Conservation (phyloP, 2,888 invertebrate genomes). For the Brenthis hecate region DNA sequence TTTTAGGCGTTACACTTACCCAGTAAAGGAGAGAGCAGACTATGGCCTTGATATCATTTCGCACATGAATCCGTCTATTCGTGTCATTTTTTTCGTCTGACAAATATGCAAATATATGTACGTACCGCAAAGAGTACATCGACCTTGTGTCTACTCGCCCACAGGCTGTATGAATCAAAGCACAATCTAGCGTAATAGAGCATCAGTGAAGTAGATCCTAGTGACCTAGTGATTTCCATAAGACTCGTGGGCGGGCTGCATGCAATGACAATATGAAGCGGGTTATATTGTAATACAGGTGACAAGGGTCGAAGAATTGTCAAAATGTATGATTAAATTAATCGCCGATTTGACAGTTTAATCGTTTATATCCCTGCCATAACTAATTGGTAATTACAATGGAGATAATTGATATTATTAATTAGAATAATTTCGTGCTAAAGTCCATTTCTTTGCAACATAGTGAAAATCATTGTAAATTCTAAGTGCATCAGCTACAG, state of each 20-base stretch:
- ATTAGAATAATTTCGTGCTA: conserved; percentile 44
- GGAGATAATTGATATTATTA: neutral
- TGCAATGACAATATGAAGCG: conserved; percentile 34
- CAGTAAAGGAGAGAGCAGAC: conserved; percentile 75
- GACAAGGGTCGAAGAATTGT: conserved; percentile 50
- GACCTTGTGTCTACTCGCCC: conserved; percentile 73
- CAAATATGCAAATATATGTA: conserved; percentile 76
- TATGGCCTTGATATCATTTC: conserved; percentile 78
- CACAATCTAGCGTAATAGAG: conserved; percentile 60
- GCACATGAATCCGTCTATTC: conserved; percentile 63
- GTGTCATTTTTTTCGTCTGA: conserved; percentile 77
- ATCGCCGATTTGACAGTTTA: conserved; percentile 36
- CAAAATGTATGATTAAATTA: conserved; percentile 33
- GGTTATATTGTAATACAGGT: conserved; percentile 46
- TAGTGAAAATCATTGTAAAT: conserved; percentile 43
- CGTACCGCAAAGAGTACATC: conserved; percentile 79
- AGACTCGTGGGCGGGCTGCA: conserved; percentile 59
- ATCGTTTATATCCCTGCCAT: conserved; percentile 29
- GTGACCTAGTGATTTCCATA: conserved; percentile 81
- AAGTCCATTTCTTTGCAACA: conserved; percentile 27
- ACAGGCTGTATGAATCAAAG: conserved; percentile 68
- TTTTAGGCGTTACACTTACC: conserved; percentile 80
- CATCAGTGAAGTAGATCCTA: conserved; percentile 61
- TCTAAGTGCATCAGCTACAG: conserved; percentile 34
- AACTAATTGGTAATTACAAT: conserved; percentile 26